Base-by-base conservation (phyloP, 2,888 invertebrate species). In the Drosophila picticornis region DNA sequence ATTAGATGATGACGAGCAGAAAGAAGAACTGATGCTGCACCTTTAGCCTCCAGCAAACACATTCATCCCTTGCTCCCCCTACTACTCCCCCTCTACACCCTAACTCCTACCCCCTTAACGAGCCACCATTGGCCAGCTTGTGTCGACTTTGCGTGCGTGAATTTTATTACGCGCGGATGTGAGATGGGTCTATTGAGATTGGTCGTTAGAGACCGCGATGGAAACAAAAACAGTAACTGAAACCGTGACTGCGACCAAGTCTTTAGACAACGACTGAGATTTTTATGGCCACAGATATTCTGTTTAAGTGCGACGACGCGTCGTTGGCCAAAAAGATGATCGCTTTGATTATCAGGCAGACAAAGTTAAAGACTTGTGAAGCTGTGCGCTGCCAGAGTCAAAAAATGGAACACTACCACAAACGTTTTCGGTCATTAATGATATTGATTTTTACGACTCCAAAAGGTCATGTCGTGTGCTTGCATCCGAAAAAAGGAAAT, bases 81-180 rank as follows among this genome's bases (percentile, higher is more conserved):
- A 22, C 22, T 6, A 22, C 22, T 13, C 22, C 22, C 13, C 22
- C 13, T 43, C 22, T 13, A 2, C n/a, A 43, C 43, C 22, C n/a
- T 2, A 11, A n/a, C 10, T 40, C n/a, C n/a, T n/a, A 43, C n/a
- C 43, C 22, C 43, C 22, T 22, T 16, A 16, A 22, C 13, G 22
- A 46, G 22, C 22, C 22, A 46, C 22, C 22, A 22, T 10, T 62
- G 22, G 40, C 50, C 51, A 38, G 34, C 40, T 75, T 79, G 88
- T 90, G 88, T 83, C 66, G 88, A 69, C 63, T 46, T 62, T 81
- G 86, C 86, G 86, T 86, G 90, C 86, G 88, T 85, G 90, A 81
- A 77, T 90, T 86, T 86, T 88, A 86, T 86, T 86, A 86, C 80
- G 80, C 87, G 81, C 86, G 84, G 84, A 88, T 84, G 84, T 86